Evolutionary conservation across 2,888 invertebrate genomes (phyloP), one percentile per base, ranked within the genome.

Genomic region (Erpobdella octoculata): DNA sequence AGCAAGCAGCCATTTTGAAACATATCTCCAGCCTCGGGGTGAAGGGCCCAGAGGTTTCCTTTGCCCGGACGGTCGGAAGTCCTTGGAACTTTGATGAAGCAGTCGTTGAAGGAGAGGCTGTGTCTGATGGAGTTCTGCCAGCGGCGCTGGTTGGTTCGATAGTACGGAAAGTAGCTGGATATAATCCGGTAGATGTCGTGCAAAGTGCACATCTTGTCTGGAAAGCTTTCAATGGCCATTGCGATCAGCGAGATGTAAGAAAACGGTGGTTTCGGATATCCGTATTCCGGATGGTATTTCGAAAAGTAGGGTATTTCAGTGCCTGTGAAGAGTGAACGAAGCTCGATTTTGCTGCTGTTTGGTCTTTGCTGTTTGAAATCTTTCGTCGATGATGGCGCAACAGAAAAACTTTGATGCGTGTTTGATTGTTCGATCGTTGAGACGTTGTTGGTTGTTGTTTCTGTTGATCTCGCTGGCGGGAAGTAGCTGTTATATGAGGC

Each of bases 101-200:
- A 98, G 83, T 98, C 97, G 86, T 98, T 98, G 86, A 98, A 98
- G 75, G 93, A 93, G 69, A 98, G 85, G 77, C 94, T 95, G 82
- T 98, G 98, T 73, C 97, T 87, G 78, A 98, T 98, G 1, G 96
- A 96, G 84, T 98, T 98, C 85, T 98, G 98, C 97, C 97, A 98
- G 79, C 97, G 89, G 83, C 97, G 96, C 83, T 96, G 95, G 83
- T 98, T 97, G 85, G 96, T 94, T 75, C 96, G 86, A 85, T 98
- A 98, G 86, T 93, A 98, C 69, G 97, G 97, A 83, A 97, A 98
- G 80, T 93, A 86, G 83, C 96, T 94, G 96, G 97, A 96, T 82
- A 98, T 98, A 85, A 96, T 98, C 86, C 95, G 94, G 84, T 98
- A 98, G 81, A 98, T 98, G 85, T 97, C 97, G 73, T 92, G 92